Evolutionary conservation across 2,888 invertebrate genomes (phyloP).

Genomic region (Chelonus formosanus): DNA sequence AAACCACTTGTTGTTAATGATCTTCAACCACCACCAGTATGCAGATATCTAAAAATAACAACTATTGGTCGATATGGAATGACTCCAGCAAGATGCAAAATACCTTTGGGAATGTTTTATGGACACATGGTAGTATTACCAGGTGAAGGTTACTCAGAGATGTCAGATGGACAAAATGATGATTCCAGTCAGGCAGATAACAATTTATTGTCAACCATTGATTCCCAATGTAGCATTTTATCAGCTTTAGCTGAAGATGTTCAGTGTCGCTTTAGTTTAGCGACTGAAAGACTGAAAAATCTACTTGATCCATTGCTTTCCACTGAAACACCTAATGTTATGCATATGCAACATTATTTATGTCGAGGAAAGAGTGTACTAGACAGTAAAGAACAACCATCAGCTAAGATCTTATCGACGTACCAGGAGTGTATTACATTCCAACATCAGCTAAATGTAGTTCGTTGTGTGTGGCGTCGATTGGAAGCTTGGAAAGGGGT

Average conservation of each 20-base stretch:
- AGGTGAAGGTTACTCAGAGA: slow-evolving; percentile 66
- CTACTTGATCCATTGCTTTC: slow-evolving; percentile 80
- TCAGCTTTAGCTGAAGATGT: slow-evolving; percentile 81
- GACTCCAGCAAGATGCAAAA: slow-evolving; percentile 88
- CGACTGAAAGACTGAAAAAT: slow-evolving; percentile 84
- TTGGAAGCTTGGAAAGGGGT: slow-evolving; percentile 70
- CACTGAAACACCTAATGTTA: slow-evolving; percentile 82
- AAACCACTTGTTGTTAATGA: slow-evolving; percentile 87
- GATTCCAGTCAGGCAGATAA: slow-evolving; percentile 53
- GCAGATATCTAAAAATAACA: slow-evolving; percentile 90
- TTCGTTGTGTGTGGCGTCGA: slow-evolving; percentile 78
- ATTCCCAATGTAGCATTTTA: slow-evolving; percentile 73
- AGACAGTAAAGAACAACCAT: slow-evolving; percentile 70
- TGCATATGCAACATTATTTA: slow-evolving; percentile 85
- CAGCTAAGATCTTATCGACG: slow-evolving; percentile 69
- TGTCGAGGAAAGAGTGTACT: slow-evolving; percentile 67
- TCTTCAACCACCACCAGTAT: slow-evolving; percentile 89
- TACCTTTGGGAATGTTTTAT: slow-evolving; percentile 92
- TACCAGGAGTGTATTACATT: slow-evolving; percentile 86
- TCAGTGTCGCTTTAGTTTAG: slow-evolving; percentile 78
- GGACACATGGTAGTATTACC: slow-evolving; percentile 84
- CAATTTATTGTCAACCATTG: slow-evolving; percentile 59
- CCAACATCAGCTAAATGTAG: slow-evolving; percentile 88
- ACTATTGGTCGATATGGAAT: slow-evolving; percentile 92
- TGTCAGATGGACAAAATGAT: slow-evolving; percentile 51